Conservation (phyloP, 2,113 vertebrate species). For the Capreolus pygargus region DNA sequence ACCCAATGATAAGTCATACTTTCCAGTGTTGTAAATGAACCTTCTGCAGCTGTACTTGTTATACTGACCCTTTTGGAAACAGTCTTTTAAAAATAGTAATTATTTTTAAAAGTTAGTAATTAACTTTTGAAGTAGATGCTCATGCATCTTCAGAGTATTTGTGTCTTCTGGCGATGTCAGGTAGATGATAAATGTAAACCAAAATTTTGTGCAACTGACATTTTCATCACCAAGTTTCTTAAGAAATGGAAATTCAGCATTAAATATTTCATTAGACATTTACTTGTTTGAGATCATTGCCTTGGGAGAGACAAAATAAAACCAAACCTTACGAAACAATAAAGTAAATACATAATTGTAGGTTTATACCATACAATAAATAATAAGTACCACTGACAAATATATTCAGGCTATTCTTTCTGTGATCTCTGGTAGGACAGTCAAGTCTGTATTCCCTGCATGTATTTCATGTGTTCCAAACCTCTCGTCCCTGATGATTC, state of each 20-base stretch:
- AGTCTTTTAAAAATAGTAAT: neutral
- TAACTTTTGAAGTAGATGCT: neutral
- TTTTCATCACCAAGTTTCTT: neutral
- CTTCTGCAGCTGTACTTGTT: neutral
- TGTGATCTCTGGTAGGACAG: neutral
- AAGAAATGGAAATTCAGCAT: neutral
- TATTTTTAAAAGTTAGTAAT: too few relatives aligned
- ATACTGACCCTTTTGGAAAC: neutral
- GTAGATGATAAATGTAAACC: neutral
- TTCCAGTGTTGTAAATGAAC: neutral
- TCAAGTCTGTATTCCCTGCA: neutral
- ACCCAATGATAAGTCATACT: neutral
- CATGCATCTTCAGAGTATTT: neutral
- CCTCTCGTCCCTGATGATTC: neutral
- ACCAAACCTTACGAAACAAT: neutral
- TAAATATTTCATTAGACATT: neutral
- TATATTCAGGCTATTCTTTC: neutral
- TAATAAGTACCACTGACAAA: neutral
- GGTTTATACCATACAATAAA: neutral
- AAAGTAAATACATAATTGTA: neutral
- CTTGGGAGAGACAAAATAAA: slow-evolving; percentile 1
- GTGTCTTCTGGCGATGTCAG: neutral
- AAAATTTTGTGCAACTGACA: neutral
- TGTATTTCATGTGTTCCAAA: neutral
- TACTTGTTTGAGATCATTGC: neutral